Evolutionary conservation across 2,797 vertebrate genomes (phyloP).

Genomic region (Enteromius paludinosus): DNA sequence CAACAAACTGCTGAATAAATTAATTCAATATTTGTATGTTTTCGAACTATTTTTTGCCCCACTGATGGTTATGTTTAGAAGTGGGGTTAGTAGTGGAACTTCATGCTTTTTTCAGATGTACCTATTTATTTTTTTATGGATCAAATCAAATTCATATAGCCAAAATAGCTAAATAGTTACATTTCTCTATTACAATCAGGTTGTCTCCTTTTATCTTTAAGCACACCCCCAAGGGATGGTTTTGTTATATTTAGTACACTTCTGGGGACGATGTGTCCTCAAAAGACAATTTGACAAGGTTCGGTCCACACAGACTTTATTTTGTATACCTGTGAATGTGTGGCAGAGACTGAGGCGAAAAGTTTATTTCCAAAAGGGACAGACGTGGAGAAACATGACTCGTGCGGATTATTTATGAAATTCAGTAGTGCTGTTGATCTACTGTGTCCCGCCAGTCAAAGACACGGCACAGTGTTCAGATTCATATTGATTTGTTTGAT

Average conservation of each 20-base stretch:
- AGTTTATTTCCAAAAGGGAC: background rate
- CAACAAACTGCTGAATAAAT: no score
- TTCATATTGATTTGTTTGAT: constrained; percentile 37
- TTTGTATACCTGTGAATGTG: background rate
- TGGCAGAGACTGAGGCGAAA: background rate
- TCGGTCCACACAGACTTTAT: background rate
- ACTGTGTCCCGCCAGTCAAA: background rate
- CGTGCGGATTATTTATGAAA: constrained; percentile 19
- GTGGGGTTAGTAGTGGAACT: background rate
- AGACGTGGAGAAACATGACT: constrained; percentile 29
- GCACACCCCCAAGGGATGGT: background rate
- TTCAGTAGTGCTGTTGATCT: constrained; percentile 23
- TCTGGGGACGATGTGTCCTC: background rate
- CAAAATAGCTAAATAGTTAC: background rate
- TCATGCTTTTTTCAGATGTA: background rate
- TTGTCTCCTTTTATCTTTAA: background rate
- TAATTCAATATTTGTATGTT: no score
- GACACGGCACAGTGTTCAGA: background rate
- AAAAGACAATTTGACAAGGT: background rate
- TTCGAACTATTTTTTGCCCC: background rate
- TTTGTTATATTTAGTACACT: background rate
- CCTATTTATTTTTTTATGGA: background rate
- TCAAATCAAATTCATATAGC: background rate
- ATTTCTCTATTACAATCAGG: background rate
- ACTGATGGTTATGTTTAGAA: background rate